These are phyloP conservation scores for Otolemur crassicaudatus DNA, from an alignment of 2,797 vertebrate species.

Conservation along the genomic window DNA sequence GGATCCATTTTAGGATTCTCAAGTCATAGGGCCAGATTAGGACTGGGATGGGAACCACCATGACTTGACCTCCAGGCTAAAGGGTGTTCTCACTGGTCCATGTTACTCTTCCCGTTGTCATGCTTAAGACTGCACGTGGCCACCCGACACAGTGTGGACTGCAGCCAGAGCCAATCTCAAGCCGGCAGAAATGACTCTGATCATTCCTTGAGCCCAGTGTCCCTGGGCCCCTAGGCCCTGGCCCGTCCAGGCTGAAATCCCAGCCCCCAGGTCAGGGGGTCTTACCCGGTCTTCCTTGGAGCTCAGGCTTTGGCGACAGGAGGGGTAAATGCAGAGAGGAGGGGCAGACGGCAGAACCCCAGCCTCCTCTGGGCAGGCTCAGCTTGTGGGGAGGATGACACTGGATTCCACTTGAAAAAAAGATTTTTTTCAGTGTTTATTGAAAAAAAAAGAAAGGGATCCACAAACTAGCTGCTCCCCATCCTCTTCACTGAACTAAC, in stretches of 20 bases:
- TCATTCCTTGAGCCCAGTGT: accelerated
- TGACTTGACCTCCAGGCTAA: not conserved
- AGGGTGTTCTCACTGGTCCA: no score
- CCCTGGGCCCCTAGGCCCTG: not conserved
- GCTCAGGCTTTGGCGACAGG: not conserved
- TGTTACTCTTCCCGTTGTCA: no score
- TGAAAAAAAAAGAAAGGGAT: not conserved
- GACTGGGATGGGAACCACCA: no score
- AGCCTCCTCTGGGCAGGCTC: not conserved
- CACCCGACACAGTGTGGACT: not conserved
- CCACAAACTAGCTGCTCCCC: not conserved
- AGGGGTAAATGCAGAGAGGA: not conserved
- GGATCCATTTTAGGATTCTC: not conserved
- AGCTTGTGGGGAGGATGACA: no score
- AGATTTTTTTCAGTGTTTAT: not conserved
- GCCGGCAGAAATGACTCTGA: not conserved
- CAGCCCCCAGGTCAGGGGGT: not conserved
- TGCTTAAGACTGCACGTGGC: not conserved
- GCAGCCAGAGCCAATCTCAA: not conserved
- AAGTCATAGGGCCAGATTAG: no score
- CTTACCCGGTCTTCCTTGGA: not conserved
- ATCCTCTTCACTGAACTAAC: not conserved
- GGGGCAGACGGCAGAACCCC: no score
- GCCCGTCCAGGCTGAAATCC: not conserved
- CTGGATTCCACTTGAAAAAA: not conserved